A percentile compares a stretch with the other conserved stretches of the same genome.
These are phyloP conservation scores for Brevipalpus yothersi DNA, from an alignment of 1,140 invertebrate species.

Conservation along the genomic window DNA sequence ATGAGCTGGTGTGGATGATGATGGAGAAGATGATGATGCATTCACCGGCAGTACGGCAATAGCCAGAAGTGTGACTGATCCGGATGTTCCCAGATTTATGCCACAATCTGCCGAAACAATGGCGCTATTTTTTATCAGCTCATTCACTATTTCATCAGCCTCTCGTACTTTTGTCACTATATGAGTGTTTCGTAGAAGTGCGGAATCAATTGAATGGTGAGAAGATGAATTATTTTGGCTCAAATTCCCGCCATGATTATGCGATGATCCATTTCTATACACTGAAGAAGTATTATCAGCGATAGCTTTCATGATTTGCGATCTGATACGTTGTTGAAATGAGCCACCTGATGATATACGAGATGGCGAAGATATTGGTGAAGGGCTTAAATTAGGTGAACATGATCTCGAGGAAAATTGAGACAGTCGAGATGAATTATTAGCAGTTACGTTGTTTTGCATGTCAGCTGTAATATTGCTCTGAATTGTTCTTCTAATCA, in stretches of 20 bases:
- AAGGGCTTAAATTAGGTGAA: not conserved
- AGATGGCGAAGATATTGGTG: slow-evolving; percentile 5
- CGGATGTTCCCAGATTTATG: slow-evolving; percentile 49
- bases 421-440: too few species aligned
- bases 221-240: not conserved
- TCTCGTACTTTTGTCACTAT: slow-evolving; percentile 24
- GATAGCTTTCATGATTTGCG: slow-evolving; percentile 22
- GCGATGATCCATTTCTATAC: slow-evolving; percentile 10
- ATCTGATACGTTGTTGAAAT: slow-evolving; percentile 13
- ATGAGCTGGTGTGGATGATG: not conserved
- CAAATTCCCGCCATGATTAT: slow-evolving; percentile 3
- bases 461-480: too few species aligned
- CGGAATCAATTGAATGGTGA: not conserved
- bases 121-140: slow-evolving; percentile 35
- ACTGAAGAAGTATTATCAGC: slow-evolving; percentile 70
- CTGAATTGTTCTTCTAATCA: too few species aligned
- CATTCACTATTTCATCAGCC: slow-evolving; percentile 40
- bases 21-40: not conserved
- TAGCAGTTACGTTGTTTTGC: too few species aligned
- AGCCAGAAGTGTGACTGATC: slow-evolving; percentile 49
- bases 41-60: slow-evolving; percentile 35
- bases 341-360: not conserved
- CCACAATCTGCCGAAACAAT: slow-evolving; percentile 59
- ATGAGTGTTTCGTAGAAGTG: not conserved
- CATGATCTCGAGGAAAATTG: not conserved